A percentile compares a stretch with the other conserved stretches of the same genome.
phyloP scores from a whole-genome alignment of 1,140 invertebrate genomes.

The Heliconius hewitsoni region DNA sequence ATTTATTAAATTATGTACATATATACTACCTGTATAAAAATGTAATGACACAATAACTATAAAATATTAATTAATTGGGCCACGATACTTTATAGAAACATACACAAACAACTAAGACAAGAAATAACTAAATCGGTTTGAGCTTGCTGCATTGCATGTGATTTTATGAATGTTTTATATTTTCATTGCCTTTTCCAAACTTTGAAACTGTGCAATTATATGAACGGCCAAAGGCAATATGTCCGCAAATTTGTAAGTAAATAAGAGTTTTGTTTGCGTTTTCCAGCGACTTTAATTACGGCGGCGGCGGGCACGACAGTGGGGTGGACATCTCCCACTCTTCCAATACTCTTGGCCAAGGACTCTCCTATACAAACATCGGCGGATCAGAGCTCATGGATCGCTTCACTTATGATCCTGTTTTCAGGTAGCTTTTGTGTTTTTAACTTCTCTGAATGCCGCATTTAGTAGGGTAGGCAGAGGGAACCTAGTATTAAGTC shows the following conservation, averaged over 20 bases:
- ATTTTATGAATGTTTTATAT: constrained; percentile 19
- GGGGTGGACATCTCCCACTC: constrained; percentile 84
- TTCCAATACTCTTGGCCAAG: constrained; percentile 75
- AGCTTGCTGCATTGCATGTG: background rate
- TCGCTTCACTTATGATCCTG: constrained; percentile 83
- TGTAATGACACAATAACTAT: background rate
- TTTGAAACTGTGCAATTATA: constrained; percentile 21
- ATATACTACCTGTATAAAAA: background rate
- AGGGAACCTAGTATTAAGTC: no score
- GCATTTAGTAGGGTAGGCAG: no score
- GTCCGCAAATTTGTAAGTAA: constrained; percentile 17
- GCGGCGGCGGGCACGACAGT: constrained; percentile 79
- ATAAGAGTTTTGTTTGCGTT: constrained; percentile 24
- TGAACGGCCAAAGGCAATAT: constrained; percentile 6
- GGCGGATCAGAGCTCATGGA: constrained; percentile 84
- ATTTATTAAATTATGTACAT: background rate
- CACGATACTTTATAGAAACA: background rate
- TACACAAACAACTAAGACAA: background rate
- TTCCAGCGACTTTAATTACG: constrained; percentile 79
- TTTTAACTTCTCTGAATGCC: no score
- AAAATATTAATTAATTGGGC: background rate
- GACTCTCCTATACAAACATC: constrained; percentile 80
- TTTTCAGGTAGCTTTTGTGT: constrained; percentile 61
- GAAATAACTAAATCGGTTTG: background rate
- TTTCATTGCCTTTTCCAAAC: constrained; percentile 21